Evolutionary conservation across 2,888 invertebrate species (phyloP), one percentile per base, ranked within the genome.

Genomic region (Drosophila sordidula): DNA sequence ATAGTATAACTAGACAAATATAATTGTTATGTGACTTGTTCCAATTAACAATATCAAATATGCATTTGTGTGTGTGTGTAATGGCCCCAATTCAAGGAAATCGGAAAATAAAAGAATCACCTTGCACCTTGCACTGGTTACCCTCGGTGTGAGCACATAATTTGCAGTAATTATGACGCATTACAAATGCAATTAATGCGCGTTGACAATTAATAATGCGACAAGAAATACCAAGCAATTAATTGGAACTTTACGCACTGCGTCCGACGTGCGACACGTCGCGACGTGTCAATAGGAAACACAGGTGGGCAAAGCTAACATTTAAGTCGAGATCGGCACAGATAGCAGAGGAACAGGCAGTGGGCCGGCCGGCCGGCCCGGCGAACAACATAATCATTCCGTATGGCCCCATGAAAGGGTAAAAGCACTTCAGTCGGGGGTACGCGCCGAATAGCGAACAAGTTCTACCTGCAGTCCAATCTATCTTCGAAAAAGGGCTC

Each of bases 131-230:
- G 16, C 76, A 52, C 50, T 47, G 16, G 52, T 49, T 62, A 12
- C 49, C 22, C 22, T 14, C 42, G 64, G 59, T 56, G 52, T 55
- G 58, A 58, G 66, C 45, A 47, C 45, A 38, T 88, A 85, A 88
- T 78, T 79, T 79, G 55, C 71, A 78, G 79, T 87, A 79, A 81
- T 88, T 81, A 86, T 72, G 69, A 81, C 87, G 63, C 87, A 72
- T 87, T 89, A 76, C 64, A 65, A 75, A 80, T 80, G 87, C 81
- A 81, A 87, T 81, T 88, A 86, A 71, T 65, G 57, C 89, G 62
- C 73, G 69, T 55, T 52, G 64, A 65, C 84, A 81, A 82, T 88
- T 81, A 86, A 78, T 78, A 79, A 75, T 47, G 70, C 55, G 45
- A 62, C 47, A 79, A 82, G 68, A 75, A 79, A 82, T 64, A 63